Evolutionary conservation across 64 coral and sea anemone species (phyloP), one percentile per base, ranked within the genome.

Genomic region (Montipora cactus): DNA sequence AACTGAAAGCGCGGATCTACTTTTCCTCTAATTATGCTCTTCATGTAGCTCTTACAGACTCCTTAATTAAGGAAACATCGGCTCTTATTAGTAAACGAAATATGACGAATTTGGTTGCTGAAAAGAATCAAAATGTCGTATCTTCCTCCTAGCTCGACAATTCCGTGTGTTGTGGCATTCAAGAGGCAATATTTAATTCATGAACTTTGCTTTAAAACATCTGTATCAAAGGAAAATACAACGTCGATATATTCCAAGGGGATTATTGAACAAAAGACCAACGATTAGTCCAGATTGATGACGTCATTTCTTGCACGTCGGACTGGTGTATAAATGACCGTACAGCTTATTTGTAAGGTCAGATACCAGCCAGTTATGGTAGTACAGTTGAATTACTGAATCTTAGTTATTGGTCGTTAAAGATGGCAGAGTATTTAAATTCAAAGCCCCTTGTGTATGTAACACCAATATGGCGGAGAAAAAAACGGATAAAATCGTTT

Each of bases 401-500:
- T 3, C 5, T 48, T 5, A 20, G 15, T 49, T 46, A 28, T 5
- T 14, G 3, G 13, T 46, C 4, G 12, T 47, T 45, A 1, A 46
- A 19, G 28, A 86, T 86, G 82, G 82, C 62, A 71, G 66, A 86
- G 46, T 71, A 50, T 3, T 21, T 5, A 22, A 15, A 49, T 23
- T n/a, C 19, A 16, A 23, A 70, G 46, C 15, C 64, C 15, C 62
- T 67, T 8, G 19, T 86, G 44, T 11, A 86, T 49, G 46, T 86
- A 70, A n/a, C 62, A 5, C 82, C 82, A 13, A 72, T 86, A 70
- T 86, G 82, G 66, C 64, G 44, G 19, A 86, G 67, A 14, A 66
- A 18, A 71, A 72, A n/a, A 44, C 44, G 66, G 47, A 48, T 47
- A 51, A 70, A 71, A 72, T 71, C 82, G 14, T 86, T 86, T 20